Conservation (phyloP, 2,888 invertebrate genomes). For the Sarcophaga rosellei region DNA sequence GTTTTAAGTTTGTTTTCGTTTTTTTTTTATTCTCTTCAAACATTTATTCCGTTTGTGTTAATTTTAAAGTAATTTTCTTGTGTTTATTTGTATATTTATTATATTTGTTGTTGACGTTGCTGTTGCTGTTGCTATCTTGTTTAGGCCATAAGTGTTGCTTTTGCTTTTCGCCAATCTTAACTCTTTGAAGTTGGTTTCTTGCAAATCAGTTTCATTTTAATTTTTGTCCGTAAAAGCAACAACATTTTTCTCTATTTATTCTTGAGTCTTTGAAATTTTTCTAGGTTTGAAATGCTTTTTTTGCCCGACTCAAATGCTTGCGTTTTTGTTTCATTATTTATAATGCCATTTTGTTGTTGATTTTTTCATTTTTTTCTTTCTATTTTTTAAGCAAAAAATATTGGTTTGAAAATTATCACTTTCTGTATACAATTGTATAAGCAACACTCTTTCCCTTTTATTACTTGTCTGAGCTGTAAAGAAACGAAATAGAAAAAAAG, state of each 20-base stretch:
- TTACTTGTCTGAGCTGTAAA: slow-evolving; percentile 47
- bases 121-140: slow-evolving; percentile 49
- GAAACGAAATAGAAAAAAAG: slow-evolving; percentile 34
- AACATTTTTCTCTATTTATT: slow-evolving; percentile 58
- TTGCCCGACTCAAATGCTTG: background rate
- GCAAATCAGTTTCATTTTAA: slow-evolving; percentile 71
- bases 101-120: slow-evolving; percentile 47
- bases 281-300: slow-evolving; percentile 5
- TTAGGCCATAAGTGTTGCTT: slow-evolving; percentile 60
- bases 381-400: slow-evolving; percentile 15
- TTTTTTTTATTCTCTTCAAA: slow-evolving; percentile 18
- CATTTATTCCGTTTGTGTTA: slow-evolving; percentile 50
- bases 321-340: slow-evolving; percentile 59
- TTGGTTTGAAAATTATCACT: slow-evolving; percentile 56
- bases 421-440: slow-evolving; percentile 2
- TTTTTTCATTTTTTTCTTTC: slow-evolving; percentile 43
- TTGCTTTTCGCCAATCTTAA: slow-evolving; percentile 39
- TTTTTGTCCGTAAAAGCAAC: slow-evolving; percentile 69
- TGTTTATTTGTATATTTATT: slow-evolving; percentile 60
- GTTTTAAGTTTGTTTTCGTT: slow-evolving; percentile 37
- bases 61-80: slow-evolving; percentile 65
- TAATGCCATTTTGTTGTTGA: slow-evolving; percentile 60
- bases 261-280: slow-evolving; percentile 40
- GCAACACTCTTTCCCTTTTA: slow-evolving; percentile 41
- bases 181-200: slow-evolving; percentile 62